phyloP scores from a whole-genome alignment of 2,797 vertebrate genomes.

The Gallinago solitaria region DNA sequence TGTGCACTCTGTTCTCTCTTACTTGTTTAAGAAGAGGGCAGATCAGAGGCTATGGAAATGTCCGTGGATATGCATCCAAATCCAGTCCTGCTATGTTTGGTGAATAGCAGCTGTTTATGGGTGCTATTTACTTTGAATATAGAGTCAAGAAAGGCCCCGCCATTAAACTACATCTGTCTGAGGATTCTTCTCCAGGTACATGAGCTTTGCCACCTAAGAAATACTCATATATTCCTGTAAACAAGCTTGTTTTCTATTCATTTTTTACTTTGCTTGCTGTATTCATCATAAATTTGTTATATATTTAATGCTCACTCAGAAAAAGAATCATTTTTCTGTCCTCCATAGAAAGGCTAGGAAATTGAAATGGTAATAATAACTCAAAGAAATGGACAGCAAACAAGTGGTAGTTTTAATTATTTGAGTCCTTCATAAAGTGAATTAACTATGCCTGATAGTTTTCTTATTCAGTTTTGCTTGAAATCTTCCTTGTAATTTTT shows the following conservation, averaged over 20 bases:
- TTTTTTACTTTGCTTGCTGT: neutral
- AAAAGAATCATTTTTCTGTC: neutral
- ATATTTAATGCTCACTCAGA: neutral
- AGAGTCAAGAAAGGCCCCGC: neutral
- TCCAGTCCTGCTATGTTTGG: neutral
- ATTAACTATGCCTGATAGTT: neutral
- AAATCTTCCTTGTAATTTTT: neutral
- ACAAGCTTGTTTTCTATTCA: neutral
- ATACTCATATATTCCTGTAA: neutral
- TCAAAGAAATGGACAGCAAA: neutral
- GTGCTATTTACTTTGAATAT: conserved; percentile 43
- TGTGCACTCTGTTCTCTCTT: neutral
- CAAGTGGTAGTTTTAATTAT: neutral
- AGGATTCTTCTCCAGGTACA: neutral
- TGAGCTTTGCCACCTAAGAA: neutral
- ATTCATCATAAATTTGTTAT: neutral
- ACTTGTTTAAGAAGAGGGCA: neutral
- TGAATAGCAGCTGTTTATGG: conserved; percentile 30
- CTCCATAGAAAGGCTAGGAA: neutral
- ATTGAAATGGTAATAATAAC: neutral
- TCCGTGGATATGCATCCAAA: conserved; percentile 21
- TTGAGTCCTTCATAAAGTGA: neutral
- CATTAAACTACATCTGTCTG: neutral
- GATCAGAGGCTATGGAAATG: conserved; percentile 20
- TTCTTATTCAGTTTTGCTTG: neutral